These are phyloP conservation scores for Allacma fusca DNA, from an alignment of 2,888 invertebrate species.

Conservation along the genomic window DNA sequence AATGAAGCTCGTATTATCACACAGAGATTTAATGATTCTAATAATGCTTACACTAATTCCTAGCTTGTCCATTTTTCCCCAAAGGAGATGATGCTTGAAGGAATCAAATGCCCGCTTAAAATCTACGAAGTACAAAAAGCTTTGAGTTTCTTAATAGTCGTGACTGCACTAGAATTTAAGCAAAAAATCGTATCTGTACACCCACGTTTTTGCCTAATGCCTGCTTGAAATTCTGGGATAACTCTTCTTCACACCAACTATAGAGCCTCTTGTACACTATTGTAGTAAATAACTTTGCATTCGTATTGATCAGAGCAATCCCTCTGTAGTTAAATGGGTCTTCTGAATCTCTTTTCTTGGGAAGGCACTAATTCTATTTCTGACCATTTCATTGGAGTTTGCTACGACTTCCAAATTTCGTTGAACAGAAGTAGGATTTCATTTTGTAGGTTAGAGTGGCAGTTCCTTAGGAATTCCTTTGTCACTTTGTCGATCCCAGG, in stretches of 20 bases:
- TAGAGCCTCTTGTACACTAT: neutral
- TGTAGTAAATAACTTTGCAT: slow-evolving; percentile 2
- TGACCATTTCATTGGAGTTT: neutral
- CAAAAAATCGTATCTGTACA: slow-evolving; percentile 26
- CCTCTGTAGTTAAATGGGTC: slow-evolving; percentile 21
- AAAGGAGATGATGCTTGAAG: neutral
- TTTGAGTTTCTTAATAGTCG: neutral
- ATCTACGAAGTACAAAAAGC: slow-evolving; percentile 17
- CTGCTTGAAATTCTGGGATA: slow-evolving; percentile 29
- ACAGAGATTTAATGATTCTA: neutral
- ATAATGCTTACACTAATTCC: slow-evolving; percentile 17
- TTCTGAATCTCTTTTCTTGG: neutral
- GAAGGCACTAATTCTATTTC: neutral
- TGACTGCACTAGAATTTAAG: neutral
- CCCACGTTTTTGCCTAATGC: slow-evolving; percentile 10
- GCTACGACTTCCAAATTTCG: neutral
- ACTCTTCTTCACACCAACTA: neutral
- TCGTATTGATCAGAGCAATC: slow-evolving; percentile 6
- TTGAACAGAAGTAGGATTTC: no score
- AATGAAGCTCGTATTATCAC: neutral
- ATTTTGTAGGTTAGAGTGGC: no score
- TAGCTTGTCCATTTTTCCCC: slow-evolving; percentile 15
- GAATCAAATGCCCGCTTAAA: slow-evolving; percentile 10
- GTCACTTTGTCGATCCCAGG: no score
- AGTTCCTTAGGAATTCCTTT: no score